These are phyloP conservation scores for Scopus umbretta DNA, from an alignment of 2,113 vertebrate genomes.

Conservation along the genomic window DNA sequence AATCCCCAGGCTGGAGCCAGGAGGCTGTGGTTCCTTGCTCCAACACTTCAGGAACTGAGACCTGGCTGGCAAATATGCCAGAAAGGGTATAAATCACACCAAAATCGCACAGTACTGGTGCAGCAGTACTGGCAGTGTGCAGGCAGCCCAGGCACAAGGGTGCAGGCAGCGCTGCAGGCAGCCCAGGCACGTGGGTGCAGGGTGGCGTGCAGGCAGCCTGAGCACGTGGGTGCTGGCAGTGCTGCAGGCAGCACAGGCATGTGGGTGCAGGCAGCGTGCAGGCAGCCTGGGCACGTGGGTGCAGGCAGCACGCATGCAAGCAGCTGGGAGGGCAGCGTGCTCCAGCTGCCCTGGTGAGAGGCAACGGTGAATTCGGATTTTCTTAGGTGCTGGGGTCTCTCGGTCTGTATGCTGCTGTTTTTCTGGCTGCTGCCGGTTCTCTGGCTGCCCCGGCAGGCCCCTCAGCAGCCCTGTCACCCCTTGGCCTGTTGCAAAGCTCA, in stretches of 20 bases:
- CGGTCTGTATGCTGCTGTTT: fast-evolving
- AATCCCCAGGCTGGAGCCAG: background rate
- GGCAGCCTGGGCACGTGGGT: background rate
- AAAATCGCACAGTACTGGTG: background rate
- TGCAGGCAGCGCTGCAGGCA: background rate
- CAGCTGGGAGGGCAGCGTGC: background rate
- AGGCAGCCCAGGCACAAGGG: background rate
- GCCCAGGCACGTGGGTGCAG: background rate
- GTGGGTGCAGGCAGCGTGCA: background rate
- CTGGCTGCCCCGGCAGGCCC: background rate
- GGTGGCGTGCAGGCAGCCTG: background rate
- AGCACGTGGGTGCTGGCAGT: background rate
- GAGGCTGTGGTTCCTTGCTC: background rate
- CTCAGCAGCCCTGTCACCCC: background rate
- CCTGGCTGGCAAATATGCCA: background rate
- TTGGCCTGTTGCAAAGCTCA: background rate
- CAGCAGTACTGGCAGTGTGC: too few species aligned
- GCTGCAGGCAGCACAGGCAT: background rate
- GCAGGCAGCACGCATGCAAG: background rate
- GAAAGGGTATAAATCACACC: background rate
- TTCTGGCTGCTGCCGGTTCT: background rate
- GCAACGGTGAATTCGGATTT: background rate
- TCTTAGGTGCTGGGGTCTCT: background rate
- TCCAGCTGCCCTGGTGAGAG: background rate
- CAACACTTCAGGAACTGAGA: fast-evolving